Conservation (phyloP, 2,113 vertebrate species). For the Oreochromis tanganicae region DNA sequence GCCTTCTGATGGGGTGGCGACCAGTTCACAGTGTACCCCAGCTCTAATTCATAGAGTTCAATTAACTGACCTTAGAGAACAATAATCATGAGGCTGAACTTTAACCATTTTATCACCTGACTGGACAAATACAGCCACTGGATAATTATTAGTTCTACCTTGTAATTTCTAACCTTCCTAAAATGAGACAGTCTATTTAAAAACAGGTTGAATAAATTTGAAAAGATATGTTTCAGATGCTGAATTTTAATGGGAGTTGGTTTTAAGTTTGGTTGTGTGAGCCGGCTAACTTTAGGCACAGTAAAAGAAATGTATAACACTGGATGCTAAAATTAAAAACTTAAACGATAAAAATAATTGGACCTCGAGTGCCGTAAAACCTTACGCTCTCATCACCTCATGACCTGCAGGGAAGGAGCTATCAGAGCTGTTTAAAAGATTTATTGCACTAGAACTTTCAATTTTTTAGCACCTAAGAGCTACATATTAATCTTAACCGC, state of each 20-base stretch:
- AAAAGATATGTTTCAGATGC: not conserved
- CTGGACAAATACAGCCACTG: not conserved
- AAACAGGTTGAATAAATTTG: not conserved
- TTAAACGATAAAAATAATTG: not conserved
- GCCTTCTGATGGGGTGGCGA: not conserved
- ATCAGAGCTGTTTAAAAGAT: constrained; percentile 32
- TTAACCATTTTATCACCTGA: not conserved
- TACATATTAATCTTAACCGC: not conserved
- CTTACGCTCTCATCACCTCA: not conserved
- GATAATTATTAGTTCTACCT: not conserved
- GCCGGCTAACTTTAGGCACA: not conserved
- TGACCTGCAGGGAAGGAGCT: constrained; percentile 11
- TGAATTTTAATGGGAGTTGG: not conserved
- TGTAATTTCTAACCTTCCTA: not conserved
- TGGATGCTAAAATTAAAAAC: not conserved
- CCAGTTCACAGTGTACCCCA: no score
- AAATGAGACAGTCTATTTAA: not conserved
- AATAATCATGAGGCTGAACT: not conserved
- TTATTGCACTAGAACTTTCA: constrained; percentile 22
- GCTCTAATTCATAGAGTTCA: not conserved
- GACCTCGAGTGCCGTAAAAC: not conserved
- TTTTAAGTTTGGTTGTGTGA: not conserved
- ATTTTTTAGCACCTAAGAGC: constrained; percentile 11
- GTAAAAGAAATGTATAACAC: not conserved
- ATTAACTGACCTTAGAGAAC: not conserved